phyloP scores from a whole-genome alignment of 2,888 invertebrate genomes.

The Pachydiplax longipennis region DNA sequence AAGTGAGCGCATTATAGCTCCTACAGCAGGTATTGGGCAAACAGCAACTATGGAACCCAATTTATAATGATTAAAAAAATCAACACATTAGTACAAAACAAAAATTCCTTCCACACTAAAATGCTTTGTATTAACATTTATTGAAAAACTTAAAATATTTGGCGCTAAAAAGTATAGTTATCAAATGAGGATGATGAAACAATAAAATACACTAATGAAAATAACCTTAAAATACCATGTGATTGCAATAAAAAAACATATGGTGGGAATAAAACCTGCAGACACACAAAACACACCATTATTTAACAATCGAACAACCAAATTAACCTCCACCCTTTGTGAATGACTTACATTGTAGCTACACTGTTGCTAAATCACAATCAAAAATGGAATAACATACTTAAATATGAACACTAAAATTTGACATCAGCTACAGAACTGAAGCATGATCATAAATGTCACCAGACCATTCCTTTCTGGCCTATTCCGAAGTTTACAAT shows the following conservation, averaged over 20 bases:
- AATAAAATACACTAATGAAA: neutral
- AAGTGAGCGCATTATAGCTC: no score
- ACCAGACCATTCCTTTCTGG: no score
- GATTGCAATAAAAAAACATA: neutral
- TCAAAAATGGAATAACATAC: neutral
- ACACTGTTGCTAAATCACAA: neutral
- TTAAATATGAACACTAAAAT: neutral
- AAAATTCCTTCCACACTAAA: no score
- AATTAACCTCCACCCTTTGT: neutral
- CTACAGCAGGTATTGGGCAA: no score
- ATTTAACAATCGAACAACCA: neutral
- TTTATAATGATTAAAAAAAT: no score
- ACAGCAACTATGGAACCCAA: no score
- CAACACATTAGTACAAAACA: no score
- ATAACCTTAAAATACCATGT: neutral
- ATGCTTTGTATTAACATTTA: no score
- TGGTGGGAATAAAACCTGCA: neutral
- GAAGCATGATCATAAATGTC: neutral
- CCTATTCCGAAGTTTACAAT: no score
- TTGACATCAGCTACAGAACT: neutral
- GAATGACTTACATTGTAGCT: neutral
- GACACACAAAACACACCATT: neutral
- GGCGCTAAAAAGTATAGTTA: no score
- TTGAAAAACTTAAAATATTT: no score
- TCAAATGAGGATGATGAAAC: no score